phyloP scores from a whole-genome alignment of 2,113 vertebrate genomes.

The Dasyurus viverrinus region DNA sequence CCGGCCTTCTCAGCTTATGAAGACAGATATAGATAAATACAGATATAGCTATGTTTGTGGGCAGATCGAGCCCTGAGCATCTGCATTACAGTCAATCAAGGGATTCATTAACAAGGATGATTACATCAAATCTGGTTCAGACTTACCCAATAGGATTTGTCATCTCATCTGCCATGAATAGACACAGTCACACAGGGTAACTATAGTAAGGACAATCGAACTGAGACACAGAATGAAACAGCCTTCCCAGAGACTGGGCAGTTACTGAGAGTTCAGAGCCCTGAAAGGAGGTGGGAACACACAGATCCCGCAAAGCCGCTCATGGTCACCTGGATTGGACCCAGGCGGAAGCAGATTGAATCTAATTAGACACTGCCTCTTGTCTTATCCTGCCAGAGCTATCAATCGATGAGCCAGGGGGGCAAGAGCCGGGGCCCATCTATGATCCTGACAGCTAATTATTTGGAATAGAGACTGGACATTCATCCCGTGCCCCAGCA shows the following conservation, averaged over 20 bases:
- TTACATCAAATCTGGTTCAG: constrained; percentile 70
- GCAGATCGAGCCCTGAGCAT: constrained; percentile 47
- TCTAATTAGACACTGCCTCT: background rate
- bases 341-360: background rate
- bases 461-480: background rate
- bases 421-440: background rate
- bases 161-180: constrained; percentile 63
- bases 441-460: background rate
- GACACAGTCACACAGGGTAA: constrained; percentile 58
- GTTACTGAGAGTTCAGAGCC: constrained; percentile 1
- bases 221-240: constrained; percentile 3
- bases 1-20: constrained; percentile 62
- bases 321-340: background rate
- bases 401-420: background rate
- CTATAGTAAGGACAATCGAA: constrained; percentile 39
- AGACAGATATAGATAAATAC: constrained; percentile 66
- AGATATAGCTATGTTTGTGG: constrained; percentile 67
- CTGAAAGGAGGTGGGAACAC: background rate
- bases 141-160: constrained; percentile 63
- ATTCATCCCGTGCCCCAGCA: background rate
- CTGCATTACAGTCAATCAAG: constrained; percentile 71
- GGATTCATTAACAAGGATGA: constrained; percentile 42
- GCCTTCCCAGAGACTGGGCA: constrained; percentile 14
- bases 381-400: background rate
- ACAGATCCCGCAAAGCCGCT: background rate